Evolutionary conservation across 2,113 vertebrate genomes (phyloP), one percentile per base, ranked within the genome.

Genomic region (Phasianus colchicus): DNA sequence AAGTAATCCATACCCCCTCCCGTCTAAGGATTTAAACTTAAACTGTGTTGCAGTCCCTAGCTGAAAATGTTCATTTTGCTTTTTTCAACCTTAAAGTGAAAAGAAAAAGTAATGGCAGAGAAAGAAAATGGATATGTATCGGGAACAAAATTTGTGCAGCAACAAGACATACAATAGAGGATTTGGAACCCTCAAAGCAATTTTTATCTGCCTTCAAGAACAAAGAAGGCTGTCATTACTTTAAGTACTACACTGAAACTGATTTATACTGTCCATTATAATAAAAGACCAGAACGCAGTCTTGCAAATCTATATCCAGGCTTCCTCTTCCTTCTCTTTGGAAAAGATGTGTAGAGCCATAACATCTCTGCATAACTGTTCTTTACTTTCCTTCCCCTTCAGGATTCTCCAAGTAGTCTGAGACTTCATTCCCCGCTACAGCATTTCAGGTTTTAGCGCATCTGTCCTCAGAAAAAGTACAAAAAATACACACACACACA

Each of bases 381-480:
- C 19, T 34, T 55, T 91, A 74, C 32, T 61, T 73, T 30, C 47
- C 13, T 73, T 19, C 20, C 65, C n/a, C 75, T 48, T 63, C 34
- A 60, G 13, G 38, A 38, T 2, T 19, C 19, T 85, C 27, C 29
- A 34, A 64, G 13, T 13, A 21, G 12, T 36, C n/a, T 61, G 36
- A 71, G 47, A 30, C 60, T 38, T 82, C 42, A 52, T 43, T 18
- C 24, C 24, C 13, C 38, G 7, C 13, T 63, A 32, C 21, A 52
- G 36, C 25, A 36, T 4, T 48, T 27, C 40, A 25, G 45, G 27
- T 61, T 30, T 34, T 74, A 40, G 13, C 4, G 7, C 20, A 43
- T 20, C 15, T 27, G 8, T 34, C 30, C 50, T 43, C 45, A 34
- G 47, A 4, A 20, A 34, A 40, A 64, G 42, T 43, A 2, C 0